Evolutionary conservation across 2,888 invertebrate species (phyloP), one percentile per base, ranked within the genome.

Genomic region (Ophonus ardosiacus): DNA sequence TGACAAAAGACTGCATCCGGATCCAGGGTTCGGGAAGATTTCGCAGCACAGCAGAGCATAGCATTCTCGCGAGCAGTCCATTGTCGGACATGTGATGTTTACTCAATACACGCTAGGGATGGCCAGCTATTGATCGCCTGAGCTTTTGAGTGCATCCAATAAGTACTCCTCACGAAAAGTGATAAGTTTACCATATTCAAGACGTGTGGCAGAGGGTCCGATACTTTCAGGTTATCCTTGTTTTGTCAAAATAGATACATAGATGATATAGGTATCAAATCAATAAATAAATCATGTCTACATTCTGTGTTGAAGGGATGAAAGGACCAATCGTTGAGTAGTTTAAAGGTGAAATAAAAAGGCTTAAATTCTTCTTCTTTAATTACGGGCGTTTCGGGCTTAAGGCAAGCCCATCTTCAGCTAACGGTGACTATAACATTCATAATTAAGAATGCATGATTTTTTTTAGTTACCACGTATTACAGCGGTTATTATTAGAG

Each of bases 81-180:
- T 68, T 68, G 68, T 38, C 68, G 68, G 68, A 68, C 68, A 68
- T 38, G 68, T 68, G 68, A 68, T 68, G 68, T 68, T 68, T 68
- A 68, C 68, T 38, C 68, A 68, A 68, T 68, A 68, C 68, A 68
- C 68, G 24, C 68, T 38, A n/a, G 68, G 68, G 68, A n/a, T 68
- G 68, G 38, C 68, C 15, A 68, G 68, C 38, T 68, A 68, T 68
- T 68, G 68, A 68, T 68, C 68, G 68, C n/a, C 13, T 68, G 38
- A 68, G 68, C 68, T 68, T 68, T 68, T 68, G 68, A 68, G 68
- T 68, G 68, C 68, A 68, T 38, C 68, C 31, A 68, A 68, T 68
- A 63, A 63, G 24, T 63, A 63, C 24, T 24, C 24, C 63, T 63
- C 63, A 63, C 24, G 63, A 24, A n/a, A 63, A 63, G 63, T 63